These are phyloP conservation scores for Thamnophis sirtalis DNA, from an alignment of 2,113 vertebrate species.

Conservation along the genomic window DNA sequence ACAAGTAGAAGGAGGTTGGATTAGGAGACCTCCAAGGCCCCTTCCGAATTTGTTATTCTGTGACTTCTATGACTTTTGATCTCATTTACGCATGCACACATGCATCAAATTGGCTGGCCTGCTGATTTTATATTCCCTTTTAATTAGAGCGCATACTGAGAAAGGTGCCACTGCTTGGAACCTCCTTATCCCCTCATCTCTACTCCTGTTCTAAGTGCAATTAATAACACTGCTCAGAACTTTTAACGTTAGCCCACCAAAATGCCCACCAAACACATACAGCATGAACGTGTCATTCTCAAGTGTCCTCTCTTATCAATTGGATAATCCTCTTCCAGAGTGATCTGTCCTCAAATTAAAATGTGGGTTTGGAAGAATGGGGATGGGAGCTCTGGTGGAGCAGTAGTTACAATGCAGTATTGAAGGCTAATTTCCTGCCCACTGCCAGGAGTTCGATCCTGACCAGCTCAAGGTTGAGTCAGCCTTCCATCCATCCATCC, in stretches of 20 bases:
- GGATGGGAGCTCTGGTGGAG: background rate
- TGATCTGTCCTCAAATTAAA: background rate
- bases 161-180: conserved; percentile 47
- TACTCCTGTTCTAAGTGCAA: background rate
- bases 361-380: too few species aligned
- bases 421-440: background rate
- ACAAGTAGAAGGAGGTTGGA: background rate
- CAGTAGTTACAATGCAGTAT: background rate
- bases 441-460: too few species aligned
- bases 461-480: too few species aligned
- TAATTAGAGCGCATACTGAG: conserved; percentile 55
- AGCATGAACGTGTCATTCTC: background rate
- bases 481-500: too few species aligned
- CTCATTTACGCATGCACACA: conserved; percentile 46
- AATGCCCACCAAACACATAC: background rate
- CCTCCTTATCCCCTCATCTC: conserved; percentile 20
- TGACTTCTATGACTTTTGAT: conserved; percentile 37
- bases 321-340: background rate
- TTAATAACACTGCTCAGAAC: conserved; percentile 4
- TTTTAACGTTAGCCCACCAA: conserved; percentile 4
- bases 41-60: background rate
- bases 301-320: background rate
- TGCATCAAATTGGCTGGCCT: conserved; percentile 56
- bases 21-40: background rate
- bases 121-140: conserved; percentile 62